Percentiles rank a stretch among this genome's conserved stretches.
Evolutionary conservation across 2,888 invertebrate genomes (phyloP).

Genomic region (Meiosimyza decipiens): DNA sequence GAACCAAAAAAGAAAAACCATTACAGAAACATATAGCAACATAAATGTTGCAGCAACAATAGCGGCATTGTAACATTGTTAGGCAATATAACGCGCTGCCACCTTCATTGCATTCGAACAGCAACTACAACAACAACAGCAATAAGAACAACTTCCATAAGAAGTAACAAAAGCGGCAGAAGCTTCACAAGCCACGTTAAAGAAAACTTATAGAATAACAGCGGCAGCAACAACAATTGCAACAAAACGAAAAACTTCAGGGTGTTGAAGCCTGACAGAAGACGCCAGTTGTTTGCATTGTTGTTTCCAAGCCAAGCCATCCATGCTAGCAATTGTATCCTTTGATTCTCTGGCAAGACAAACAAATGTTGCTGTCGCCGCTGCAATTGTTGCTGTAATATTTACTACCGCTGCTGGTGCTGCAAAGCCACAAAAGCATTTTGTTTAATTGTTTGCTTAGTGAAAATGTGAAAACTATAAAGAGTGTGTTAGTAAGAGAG

Average conservation of each 20-base stretch:
- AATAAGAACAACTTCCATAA: neutral
- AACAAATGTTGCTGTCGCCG: neutral
- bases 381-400: too few relatives aligned
- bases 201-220: conserved; percentile 13
- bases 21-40: neutral
- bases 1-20: too few relatives aligned
- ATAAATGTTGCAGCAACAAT: conserved; percentile 25
- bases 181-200: neutral
- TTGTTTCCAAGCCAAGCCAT: too few relatives aligned
- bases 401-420: conserved; percentile 1
- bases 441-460: conserved; percentile 33
- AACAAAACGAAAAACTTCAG: neutral
- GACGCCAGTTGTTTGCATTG: too few relatives aligned
- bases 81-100: neutral
- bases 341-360: conserved; percentile 17
- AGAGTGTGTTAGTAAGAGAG: neutral
- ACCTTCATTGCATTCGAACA: neutral
- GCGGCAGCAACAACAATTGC: conserved; percentile 1
- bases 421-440: conserved; percentile 23
- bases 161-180: neutral
- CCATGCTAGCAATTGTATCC: neutral
- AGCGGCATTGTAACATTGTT: conserved; percentile 4
- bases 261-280: conserved; percentile 1
- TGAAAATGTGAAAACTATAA: conserved; percentile 24
- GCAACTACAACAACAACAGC: neutral